Conservation (phyloP, 2,888 invertebrate species). For the Toxonevra muliebris region DNA sequence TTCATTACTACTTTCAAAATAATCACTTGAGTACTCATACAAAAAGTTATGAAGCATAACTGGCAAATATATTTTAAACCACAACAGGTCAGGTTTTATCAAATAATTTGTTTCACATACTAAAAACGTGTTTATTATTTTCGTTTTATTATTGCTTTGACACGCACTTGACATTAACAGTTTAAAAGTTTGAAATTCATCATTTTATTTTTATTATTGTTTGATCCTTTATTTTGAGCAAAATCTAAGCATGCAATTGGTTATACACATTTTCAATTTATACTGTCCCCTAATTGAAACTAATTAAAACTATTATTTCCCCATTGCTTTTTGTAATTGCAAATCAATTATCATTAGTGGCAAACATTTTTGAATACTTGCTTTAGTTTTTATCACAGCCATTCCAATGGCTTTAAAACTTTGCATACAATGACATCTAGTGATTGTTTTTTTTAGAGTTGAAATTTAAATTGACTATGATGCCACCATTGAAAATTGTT, state of each 20-base stretch:
- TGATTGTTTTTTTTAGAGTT: too few species aligned
- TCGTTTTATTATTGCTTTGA: background rate
- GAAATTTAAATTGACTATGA: background rate
- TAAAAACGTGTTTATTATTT: slow-evolving; percentile 3
- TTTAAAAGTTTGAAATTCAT: background rate
- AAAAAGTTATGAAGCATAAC: slow-evolving; percentile 24
- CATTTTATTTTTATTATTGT: background rate
- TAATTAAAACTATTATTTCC: too few species aligned
- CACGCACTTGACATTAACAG: background rate
- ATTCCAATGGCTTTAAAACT: too few species aligned
- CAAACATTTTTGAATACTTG: too few species aligned
- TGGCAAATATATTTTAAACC: background rate
- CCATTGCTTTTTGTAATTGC: too few species aligned
- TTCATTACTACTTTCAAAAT: background rate
- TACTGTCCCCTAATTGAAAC: too few species aligned
- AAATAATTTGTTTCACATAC: slow-evolving; percentile 8
- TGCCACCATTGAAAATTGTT: too few species aligned
- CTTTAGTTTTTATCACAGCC: too few species aligned
- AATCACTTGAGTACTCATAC: slow-evolving; percentile 25
- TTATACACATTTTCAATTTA: too few species aligned
- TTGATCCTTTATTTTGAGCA: background rate
- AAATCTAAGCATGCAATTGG: too few species aligned
- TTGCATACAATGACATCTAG: too few species aligned
- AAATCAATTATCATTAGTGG: too few species aligned
- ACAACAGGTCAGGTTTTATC: slow-evolving; percentile 16